These are phyloP conservation scores for Coryphaenoides rupestris DNA, from an alignment of 2,113 vertebrate genomes.

Conservation along the genomic window DNA sequence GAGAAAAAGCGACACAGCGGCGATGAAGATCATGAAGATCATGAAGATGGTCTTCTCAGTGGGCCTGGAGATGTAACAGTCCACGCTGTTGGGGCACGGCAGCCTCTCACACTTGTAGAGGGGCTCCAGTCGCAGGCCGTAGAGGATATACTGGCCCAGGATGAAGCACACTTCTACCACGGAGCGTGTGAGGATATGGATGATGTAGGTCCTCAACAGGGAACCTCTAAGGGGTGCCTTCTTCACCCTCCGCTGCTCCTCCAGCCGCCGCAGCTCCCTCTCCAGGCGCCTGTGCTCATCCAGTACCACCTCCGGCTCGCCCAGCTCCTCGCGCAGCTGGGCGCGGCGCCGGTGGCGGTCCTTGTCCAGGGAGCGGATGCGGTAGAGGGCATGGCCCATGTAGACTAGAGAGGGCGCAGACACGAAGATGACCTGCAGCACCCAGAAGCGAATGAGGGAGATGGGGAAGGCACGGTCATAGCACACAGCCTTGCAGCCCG, in stretches of 20 bases:
- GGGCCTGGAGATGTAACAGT: slow-evolving; percentile 94
- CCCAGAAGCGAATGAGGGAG: slow-evolving; percentile 93
- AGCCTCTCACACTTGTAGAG: slow-evolving; percentile 85
- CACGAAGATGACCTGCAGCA: slow-evolving; percentile 92
- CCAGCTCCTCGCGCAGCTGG: slow-evolving; percentile 79
- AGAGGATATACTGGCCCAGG: slow-evolving; percentile 88
- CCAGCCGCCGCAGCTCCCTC: slow-evolving; percentile 80
- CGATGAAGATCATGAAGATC: slow-evolving; percentile 90
- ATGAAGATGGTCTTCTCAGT: slow-evolving; percentile 96
- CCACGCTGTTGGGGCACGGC: slow-evolving; percentile 90
- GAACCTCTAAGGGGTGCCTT: slow-evolving; percentile 90
- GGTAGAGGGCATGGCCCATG: slow-evolving; percentile 92
- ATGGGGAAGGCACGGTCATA: slow-evolving; percentile 91
- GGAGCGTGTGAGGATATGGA: slow-evolving; percentile 91
- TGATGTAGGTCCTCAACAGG: slow-evolving; percentile 84
- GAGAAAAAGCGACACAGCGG: slow-evolving; percentile 84
- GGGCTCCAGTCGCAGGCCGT: slow-evolving; percentile 83
- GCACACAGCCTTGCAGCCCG: slow-evolving; percentile 89
- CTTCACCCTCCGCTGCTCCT: slow-evolving; percentile 84
- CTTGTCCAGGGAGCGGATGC: slow-evolving; percentile 83
- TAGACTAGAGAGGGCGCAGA: slow-evolving; percentile 91
- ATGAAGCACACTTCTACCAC: slow-evolving; percentile 89
- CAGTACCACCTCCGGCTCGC: slow-evolving; percentile 71
- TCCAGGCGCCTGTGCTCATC: slow-evolving; percentile 82
- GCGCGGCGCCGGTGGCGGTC: slow-evolving; percentile 79